Conservation (phyloP, 2,888 invertebrate species). For the Lasius platythorax region DNA sequence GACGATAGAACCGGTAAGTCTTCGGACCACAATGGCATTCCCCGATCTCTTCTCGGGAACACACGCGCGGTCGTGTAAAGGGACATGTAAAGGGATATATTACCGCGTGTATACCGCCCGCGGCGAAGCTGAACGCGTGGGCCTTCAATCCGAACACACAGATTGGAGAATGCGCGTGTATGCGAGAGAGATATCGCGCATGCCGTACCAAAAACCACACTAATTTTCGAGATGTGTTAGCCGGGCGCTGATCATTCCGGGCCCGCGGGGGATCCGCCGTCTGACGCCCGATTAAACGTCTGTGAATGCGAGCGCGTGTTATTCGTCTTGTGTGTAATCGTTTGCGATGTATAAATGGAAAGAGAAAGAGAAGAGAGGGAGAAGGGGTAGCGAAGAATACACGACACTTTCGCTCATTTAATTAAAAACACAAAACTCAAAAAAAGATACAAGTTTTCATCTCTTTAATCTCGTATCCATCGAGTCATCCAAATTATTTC, state of each 20-base stretch:
- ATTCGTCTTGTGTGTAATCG: neutral
- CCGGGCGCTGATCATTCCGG: conserved; percentile 53
- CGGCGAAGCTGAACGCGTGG: conserved; percentile 59
- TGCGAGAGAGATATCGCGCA: conserved; percentile 45
- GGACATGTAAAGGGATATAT: conserved; percentile 48
- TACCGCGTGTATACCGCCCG: conserved; percentile 61
- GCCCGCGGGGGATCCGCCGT: conserved; percentile 53
- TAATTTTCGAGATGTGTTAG: conserved; percentile 64
- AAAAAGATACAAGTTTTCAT: neutral
- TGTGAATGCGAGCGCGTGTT: neutral
- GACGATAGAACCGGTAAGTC: neutral
- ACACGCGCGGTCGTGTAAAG: conserved; percentile 60
- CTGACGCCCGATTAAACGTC: conserved; percentile 34
- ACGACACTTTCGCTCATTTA: neutral
- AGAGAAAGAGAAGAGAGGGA: neutral
- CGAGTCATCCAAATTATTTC: neutral
- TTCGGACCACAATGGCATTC: conserved; percentile 54
- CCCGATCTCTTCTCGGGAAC: conserved; percentile 46
- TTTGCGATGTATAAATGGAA: neutral
- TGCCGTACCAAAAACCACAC: conserved; percentile 64
- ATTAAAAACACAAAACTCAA: neutral
- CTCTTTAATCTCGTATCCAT: neutral
- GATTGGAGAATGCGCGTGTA: conserved; percentile 64
- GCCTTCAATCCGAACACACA: conserved; percentile 58
- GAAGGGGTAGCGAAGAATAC: neutral